Base-by-base conservation (phyloP, 2,888 invertebrate species). In the Elysia crispata region DNA sequence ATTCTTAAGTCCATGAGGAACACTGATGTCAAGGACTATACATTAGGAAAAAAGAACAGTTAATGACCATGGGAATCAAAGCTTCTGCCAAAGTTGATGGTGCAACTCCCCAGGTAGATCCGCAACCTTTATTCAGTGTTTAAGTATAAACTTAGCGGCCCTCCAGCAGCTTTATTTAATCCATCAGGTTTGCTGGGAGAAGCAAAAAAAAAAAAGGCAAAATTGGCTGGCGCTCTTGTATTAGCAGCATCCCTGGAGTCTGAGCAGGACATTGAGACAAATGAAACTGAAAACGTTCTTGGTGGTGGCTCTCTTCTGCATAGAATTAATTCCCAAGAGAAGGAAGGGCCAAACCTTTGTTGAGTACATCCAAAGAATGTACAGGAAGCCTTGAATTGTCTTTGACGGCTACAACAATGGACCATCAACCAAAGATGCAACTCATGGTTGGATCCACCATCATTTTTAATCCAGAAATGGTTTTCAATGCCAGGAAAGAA, bases 401-500 rank as follows among this genome's bases (percentile, higher is more conserved):
- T 85, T 85, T 74, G 85, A 85, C 79, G 83, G 85, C 25, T 85
- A 84, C 31, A 70, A 64, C 18, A 15, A 49, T 23, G 76, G 82
- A 18, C 78, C 81, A 30, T 78, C 83, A 23, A 82, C 83, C 11
- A 84, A 85, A 57, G 81, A 84, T 66, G 41, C 70, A 6, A 75
- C 84, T 23, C 83, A 84, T 54, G 54, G 54, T 54, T 15, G 54
- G 54, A 54, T 20, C 54, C 54, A 54, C 54, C 54, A 54, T 54
- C 54, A 54, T 13, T 13, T 54, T 54, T 54, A 54, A 54, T 54
- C 54, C 54, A 54, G 54, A 54, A 54, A 54, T 54, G 54, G 54
- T 54, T 54, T 54, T 13, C 54, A 54, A 20, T 54, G 54, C 54
- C 54, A 54, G 54, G 54, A 54, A 54, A 54, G 54, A 54, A 54